These are phyloP conservation scores for Noctuana brunneofusca DNA, from an alignment of 2,888 invertebrate genomes.

Conservation along the genomic window DNA sequence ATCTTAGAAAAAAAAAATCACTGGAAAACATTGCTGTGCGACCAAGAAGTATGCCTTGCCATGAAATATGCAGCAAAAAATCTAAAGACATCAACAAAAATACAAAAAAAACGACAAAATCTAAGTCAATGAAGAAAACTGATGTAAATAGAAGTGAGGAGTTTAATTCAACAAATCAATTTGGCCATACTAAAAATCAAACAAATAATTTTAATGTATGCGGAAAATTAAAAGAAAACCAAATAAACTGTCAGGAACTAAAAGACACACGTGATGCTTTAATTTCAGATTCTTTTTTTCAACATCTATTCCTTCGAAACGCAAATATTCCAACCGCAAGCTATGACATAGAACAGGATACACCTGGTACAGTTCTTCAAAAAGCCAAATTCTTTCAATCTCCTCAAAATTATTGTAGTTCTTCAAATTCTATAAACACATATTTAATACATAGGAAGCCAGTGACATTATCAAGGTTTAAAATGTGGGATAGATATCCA, in stretches of 20 bases:
- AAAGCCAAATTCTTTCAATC: constrained; percentile 87
- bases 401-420: constrained; percentile 62
- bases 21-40: constrained; percentile 58
- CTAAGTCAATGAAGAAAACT: constrained; percentile 50
- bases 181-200: constrained; percentile 71
- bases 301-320: constrained; percentile 86
- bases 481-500: constrained; percentile 83
- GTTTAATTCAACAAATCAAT: constrained; percentile 61
- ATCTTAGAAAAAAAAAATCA: constrained; percentile 70
- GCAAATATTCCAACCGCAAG: constrained; percentile 49
- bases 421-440: constrained; percentile 84
- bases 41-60: constrained; percentile 65
- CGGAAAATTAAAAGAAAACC: constrained; percentile 52
- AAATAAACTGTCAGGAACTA: constrained; percentile 70
- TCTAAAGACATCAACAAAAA: constrained; percentile 55
- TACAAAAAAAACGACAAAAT: constrained; percentile 52
- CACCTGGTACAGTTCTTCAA: constrained; percentile 83
- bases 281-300: constrained; percentile 86
- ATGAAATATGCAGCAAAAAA: constrained; percentile 66
- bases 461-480: constrained; percentile 88
- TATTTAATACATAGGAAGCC: constrained; percentile 87
- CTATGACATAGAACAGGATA: constrained; percentile 66
- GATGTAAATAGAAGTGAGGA: constrained; percentile 41
- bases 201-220: constrained; percentile 56
- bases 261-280: constrained; percentile 83